These are phyloP conservation scores for Bubo blakistoni DNA, from an alignment of 2,113 vertebrate species.

Conservation along the genomic window DNA sequence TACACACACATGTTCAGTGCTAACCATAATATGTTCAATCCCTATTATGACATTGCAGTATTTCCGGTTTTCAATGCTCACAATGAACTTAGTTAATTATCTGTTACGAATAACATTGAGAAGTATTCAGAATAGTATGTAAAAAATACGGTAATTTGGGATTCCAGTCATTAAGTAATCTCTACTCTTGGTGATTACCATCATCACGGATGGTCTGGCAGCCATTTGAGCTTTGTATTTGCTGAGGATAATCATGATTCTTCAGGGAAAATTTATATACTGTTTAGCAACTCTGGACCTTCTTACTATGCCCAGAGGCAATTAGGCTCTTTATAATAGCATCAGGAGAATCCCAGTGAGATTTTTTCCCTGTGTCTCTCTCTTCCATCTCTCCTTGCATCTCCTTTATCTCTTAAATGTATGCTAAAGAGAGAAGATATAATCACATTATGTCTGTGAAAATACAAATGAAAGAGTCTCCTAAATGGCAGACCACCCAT, in stretches of 20 bases:
- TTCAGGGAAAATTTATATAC: slow-evolving; percentile 22
- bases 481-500: neutral
- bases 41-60: neutral
- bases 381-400: neutral
- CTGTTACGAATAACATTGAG: neutral
- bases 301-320: slow-evolving; percentile 34
- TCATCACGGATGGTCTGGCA: slow-evolving; percentile 16
- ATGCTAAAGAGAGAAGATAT: neutral
- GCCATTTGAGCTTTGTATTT: slow-evolving; percentile 4
- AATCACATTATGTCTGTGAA: neutral
- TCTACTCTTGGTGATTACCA: neutral
- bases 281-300: slow-evolving; percentile 31
- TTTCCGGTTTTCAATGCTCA: neutral
- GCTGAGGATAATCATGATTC: slow-evolving; percentile 28
- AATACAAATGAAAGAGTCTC: neutral
- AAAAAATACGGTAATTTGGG: slow-evolving; percentile 16
- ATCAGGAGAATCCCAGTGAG: neutral
- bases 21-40: neutral
- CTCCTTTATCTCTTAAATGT: neutral
- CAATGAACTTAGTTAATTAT: neutral
- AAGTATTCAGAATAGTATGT: neutral
- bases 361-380: neutral
- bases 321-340: neutral
- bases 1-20: neutral
- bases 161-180: slow-evolving; percentile 38